Conservation (phyloP, 2,888 invertebrate species). For the Oscheius myriophilus region DNA sequence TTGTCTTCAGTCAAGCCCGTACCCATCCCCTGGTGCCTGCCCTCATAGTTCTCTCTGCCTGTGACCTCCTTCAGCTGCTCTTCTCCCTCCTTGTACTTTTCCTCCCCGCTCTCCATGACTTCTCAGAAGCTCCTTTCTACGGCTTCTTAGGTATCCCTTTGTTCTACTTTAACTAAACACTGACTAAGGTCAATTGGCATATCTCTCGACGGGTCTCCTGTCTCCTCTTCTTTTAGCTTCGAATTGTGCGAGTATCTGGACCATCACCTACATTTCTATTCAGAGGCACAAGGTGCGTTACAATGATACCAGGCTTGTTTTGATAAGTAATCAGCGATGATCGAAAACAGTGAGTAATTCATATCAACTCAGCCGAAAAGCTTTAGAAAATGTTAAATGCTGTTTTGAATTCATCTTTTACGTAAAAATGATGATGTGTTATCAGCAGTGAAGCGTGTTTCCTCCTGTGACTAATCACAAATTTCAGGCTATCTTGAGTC, state of each 20-base stretch:
- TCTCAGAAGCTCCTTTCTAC: constrained; percentile 48
- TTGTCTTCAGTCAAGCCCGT: constrained; percentile 53
- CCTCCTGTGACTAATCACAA: neutral
- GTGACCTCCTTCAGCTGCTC: constrained; percentile 66
- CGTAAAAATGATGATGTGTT: neutral
- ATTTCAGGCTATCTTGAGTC: constrained; percentile 50
- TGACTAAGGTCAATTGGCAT: constrained; percentile 61
- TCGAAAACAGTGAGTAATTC: too few relatives aligned
- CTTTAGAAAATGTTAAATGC: too few relatives aligned
- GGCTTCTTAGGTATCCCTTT: constrained; percentile 17
- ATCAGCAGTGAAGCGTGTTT: neutral
- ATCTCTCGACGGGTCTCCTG: constrained; percentile 63
- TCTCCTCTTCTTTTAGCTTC: constrained; percentile 62
- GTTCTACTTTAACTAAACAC: neutral
- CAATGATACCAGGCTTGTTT: too few relatives aligned
- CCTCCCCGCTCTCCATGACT: constrained; percentile 67
- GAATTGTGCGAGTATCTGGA: constrained; percentile 69
- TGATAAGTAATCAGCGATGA: too few relatives aligned
- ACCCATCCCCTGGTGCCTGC: constrained; percentile 53
- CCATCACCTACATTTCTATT: constrained; percentile 67
- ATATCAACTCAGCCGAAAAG: too few relatives aligned
- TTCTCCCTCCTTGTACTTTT: constrained; percentile 68
- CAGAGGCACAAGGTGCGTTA: constrained; percentile 62
- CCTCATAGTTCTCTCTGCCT: constrained; percentile 64
- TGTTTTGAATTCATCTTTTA: too few relatives aligned